Percentiles rank a stretch among this genome's conserved stretches.
Evolutionary conservation across 2,888 invertebrate genomes (phyloP).

Genomic region (Subacronicta megacephala): DNA sequence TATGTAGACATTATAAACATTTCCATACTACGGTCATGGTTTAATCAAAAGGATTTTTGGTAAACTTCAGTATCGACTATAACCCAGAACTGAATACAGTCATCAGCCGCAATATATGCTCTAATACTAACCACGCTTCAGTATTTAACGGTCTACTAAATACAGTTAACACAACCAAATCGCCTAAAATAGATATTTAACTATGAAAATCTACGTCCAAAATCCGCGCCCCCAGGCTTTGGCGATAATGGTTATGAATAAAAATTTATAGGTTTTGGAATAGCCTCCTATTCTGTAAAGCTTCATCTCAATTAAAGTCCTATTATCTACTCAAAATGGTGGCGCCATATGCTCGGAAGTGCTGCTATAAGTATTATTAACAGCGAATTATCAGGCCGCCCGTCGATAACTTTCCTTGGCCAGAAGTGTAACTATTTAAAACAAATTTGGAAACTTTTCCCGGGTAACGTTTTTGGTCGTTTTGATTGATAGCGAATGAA

Average conservation of each 20-base stretch:
- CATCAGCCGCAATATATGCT: constrained; percentile 35
- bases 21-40: too few species aligned
- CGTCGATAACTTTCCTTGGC: constrained; percentile 60
- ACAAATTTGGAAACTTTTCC: constrained; percentile 43
- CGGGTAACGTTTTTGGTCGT: constrained; percentile 13
- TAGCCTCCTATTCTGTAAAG: constrained; percentile 78
- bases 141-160: constrained; percentile 41
- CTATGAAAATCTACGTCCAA: constrained; percentile 46
- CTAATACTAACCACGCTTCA: constrained; percentile 26
- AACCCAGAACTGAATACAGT: constrained; percentile 4
- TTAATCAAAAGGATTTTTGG: too few species aligned
- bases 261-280: constrained; percentile 78
- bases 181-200: constrained; percentile 46
- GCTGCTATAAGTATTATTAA: constrained; percentile 72
- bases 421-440: constrained; percentile 51
- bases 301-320: constrained; percentile 83
- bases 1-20: too few species aligned
- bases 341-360: constrained; percentile 74
- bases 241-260: constrained; percentile 77
- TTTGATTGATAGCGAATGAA: constrained; percentile 14
- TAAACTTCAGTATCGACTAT: too few species aligned
- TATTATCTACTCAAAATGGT: constrained; percentile 79
- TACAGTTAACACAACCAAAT: constrained; percentile 35
- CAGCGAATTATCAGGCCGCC: constrained; percentile 64
- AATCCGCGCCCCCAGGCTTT: constrained; percentile 58